phyloP scores from a whole-genome alignment of 2,113 vertebrate species.

The Callorhinus ursinus region DNA sequence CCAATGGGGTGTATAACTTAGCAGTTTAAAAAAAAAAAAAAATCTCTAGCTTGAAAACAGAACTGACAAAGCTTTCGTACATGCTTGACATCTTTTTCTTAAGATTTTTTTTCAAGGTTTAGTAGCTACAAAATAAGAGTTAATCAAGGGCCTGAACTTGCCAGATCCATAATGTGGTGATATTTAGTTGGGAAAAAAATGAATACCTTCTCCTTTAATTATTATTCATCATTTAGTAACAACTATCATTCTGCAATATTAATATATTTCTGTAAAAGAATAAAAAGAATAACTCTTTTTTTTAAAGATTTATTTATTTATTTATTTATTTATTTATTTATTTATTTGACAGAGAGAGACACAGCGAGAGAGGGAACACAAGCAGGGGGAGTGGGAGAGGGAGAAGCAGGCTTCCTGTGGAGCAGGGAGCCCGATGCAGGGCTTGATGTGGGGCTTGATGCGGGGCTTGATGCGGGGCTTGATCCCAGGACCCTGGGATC shows the following conservation, averaged over 20 bases:
- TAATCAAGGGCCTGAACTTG: conserved; percentile 24
- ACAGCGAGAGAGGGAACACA: no score
- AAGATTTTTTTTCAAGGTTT: conserved; percentile 37
- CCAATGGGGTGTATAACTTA: conserved; percentile 48
- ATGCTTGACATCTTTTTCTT: background rate
- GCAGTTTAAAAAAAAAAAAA: conserved; percentile 23
- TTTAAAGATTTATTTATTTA: no score
- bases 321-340: no score
- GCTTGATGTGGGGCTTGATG: no score
- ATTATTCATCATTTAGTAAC: conserved; percentile 35
- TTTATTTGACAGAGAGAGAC: no score
- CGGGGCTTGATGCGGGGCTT: no score
- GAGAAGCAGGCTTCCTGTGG: no score
- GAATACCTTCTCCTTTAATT: background rate
- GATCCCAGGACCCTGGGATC: no score
- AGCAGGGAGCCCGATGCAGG: no score
- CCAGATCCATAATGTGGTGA: background rate
- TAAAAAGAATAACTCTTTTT: background rate
- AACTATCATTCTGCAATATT: background rate
- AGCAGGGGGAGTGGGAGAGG: no score
- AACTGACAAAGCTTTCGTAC: conserved; percentile 55
- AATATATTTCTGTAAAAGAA: conserved; percentile 38
- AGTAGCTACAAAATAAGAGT: conserved; percentile 43
- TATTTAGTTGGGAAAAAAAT: background rate
- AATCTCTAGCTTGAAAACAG: conserved; percentile 47